Base-by-base conservation (phyloP, 1,140 invertebrate species). In the Oedothorax gibbosus region DNA sequence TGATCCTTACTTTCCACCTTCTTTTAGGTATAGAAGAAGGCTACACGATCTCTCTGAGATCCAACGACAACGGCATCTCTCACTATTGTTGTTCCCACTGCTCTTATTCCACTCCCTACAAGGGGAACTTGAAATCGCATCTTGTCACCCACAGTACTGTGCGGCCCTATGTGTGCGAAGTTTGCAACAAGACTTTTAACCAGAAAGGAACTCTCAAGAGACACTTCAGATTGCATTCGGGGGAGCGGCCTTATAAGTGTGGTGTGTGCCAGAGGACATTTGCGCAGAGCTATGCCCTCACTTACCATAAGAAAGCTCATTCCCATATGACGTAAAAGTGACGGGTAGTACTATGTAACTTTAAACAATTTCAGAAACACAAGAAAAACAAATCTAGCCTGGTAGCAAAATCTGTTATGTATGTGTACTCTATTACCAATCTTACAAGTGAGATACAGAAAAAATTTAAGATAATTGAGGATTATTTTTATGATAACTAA, bases 171-270 rank as follows among this genome's bases (percentile, higher is more conserved):
- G 65, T 54, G 0, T 86, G 85, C 20, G 57, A 69, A 8, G 14
- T 60, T 7, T 86, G 85, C 21, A 35, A 60, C 12, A 72, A 76
- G 49, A 11, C 56, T 18, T 83, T 83, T 35, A 60, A 14, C 15
- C 79, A 69, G n/a, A 69, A 69, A 49, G 20, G 8, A 1, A 69
- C 21, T 5, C 66, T 69, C 12, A 73, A 20, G 21, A 53, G n/a
- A 12, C 77, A 80, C 89, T 90, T 50, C 35, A n/a, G 62, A 7
- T 21, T 83, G 7, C 77, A 86, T 50, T 84, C 85, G 5, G 57
- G 62, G 12, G 85, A 79, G 4, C n/a, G 79, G 72, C 85, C 85
- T 21, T 81, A 71, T 65, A 72, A 20, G 14, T 86, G 85, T 54
- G 66, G 72, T 50, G 54, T 71, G 10, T 86, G 85, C 35, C 20